A percentile compares a stretch with the other conserved stretches of the same genome.
Evolutionary conservation across 2,113 vertebrate genomes (phyloP).

Genomic region (Alosa alosa): DNA sequence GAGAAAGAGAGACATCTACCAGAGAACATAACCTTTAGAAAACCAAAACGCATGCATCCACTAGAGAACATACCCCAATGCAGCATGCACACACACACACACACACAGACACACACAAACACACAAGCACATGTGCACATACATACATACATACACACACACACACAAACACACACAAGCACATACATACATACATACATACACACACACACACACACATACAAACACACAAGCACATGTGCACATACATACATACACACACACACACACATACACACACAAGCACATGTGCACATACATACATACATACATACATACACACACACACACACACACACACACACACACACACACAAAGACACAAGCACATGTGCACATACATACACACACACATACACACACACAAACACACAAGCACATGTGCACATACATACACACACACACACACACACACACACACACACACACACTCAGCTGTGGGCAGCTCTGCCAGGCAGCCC

Average conservation of each 20-base stretch:
- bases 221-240: neutral
- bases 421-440: neutral
- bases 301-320: neutral
- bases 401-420: neutral
- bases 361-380: neutral
- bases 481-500: neutral
- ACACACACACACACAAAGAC: too few relatives aligned
- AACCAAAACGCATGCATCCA: neutral
- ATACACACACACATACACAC: too few relatives aligned
- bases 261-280: neutral
- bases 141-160: neutral
- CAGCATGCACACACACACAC: neutral
- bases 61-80: neutral
- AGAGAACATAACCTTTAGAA: neutral
- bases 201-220: neutral
- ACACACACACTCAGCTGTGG: slow-evolving; percentile 5
- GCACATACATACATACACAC: neutral
- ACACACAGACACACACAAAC: neutral
- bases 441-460: neutral
- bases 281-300: neutral
- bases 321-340: neutral
- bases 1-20: neutral
- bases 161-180: neutral
- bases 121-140: neutral
- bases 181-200: neutral